phyloP scores from a whole-genome alignment of 2,113 vertebrate species.

The Bungarus multicinctus region DNA sequence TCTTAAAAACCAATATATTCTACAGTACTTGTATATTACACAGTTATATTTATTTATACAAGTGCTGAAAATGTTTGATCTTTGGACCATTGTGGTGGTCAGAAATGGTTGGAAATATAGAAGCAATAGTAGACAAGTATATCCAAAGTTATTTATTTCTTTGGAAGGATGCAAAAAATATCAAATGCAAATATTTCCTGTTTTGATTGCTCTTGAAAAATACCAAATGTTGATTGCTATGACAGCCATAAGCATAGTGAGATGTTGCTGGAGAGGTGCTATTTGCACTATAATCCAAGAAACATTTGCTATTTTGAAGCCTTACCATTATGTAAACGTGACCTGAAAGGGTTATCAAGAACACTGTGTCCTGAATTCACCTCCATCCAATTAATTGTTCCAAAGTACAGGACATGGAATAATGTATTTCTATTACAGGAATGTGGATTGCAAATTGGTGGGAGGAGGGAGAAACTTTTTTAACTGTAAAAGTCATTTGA shows the following conservation, averaged over 20 bases:
- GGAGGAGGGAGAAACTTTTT: not conserved
- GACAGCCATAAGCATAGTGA: not conserved
- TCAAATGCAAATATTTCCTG: slow-evolving; percentile 41
- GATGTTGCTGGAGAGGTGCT: slow-evolving; percentile 4
- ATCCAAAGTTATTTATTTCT: slow-evolving; percentile 57
- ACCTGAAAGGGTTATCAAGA: not conserved
- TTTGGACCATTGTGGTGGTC: slow-evolving; percentile 26
- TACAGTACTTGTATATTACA: not conserved
- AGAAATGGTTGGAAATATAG: slow-evolving; percentile 21
- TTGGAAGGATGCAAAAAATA: slow-evolving; percentile 33
- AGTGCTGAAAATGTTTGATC: slow-evolving; percentile 16
- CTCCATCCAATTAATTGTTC: not conserved
- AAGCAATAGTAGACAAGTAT: slow-evolving; percentile 19
- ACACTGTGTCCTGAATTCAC: not conserved
- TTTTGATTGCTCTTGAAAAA: slow-evolving; percentile 43
- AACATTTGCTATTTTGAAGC: slow-evolving; percentile 4
- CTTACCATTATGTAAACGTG: not conserved
- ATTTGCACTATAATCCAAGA: not conserved
- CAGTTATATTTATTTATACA: not conserved
- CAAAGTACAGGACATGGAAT: not conserved
- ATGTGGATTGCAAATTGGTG: not conserved
- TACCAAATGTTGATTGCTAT: slow-evolving; percentile 5
- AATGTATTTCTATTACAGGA: not conserved
- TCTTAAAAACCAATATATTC: slow-evolving; percentile 35
- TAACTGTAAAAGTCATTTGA: not conserved